Base-by-base conservation (phyloP, 2,797 vertebrate genomes). In the Protosalanx chinensis region DNA sequence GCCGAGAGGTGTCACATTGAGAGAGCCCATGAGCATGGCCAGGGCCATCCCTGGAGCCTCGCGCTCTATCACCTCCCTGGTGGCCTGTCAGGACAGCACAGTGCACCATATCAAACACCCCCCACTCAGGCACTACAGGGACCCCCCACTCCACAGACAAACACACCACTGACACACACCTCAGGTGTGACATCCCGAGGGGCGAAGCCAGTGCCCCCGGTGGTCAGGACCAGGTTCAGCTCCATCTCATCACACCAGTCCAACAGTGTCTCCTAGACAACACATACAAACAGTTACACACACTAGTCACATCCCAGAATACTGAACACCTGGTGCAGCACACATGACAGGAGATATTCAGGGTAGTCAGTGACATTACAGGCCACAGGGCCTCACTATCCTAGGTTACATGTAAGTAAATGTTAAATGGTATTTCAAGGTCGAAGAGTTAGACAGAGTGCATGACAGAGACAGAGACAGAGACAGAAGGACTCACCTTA, bases 231-330 rank as follows among this genome's bases (percentile, higher is more conserved):
- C 86, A 99, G 95, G 88, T 99, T 99, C 77, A 99, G 94, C 85
- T 99, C 96, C 82, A 97, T 96, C 78, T 98, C 97, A 81, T 99
- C 97, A 67, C 97, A 98, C 97, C 97, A 99, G 87, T 98, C 97
- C 92, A 98, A 84, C 75, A 99, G 92, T 15, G 95, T 97, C 73
- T 98, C 97, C 97, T 99, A 89, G 23, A 67, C 20, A 72, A 29
- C 53, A 68, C 67, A 23, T 8, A 80, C 30, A 12, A 37, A 59
- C 56, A 13, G 41, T 46, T 46, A 6, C 18, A 35, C 49, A 29
- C 67, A 60, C 56, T 46, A 12, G 10, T 56, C 4, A 56, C 18
- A 56, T 56, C 18, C 51, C 51, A 56, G 51, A 56, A 56, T 13
- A 18, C 15, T 69, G 53, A 8, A 27, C 2, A 16, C 13, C 20